phyloP scores from a whole-genome alignment of 2,888 invertebrate genomes.

The Drosophila tripunctata region DNA sequence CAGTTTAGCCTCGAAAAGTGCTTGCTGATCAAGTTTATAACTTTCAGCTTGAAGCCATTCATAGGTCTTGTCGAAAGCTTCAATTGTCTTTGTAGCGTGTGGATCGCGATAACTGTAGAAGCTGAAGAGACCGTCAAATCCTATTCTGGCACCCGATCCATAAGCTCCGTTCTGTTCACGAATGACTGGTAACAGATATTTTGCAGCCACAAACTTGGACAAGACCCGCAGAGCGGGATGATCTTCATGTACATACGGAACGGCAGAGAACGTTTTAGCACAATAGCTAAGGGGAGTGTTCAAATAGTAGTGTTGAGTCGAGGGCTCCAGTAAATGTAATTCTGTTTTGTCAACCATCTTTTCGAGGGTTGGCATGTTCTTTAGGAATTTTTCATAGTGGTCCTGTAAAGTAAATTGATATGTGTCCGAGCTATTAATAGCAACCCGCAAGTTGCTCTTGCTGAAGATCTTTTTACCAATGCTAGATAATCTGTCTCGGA shows the following conservation, averaged over 20 bases:
- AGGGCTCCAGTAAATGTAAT: constrained; percentile 85
- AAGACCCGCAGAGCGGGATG: constrained; percentile 90
- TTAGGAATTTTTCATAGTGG: constrained; percentile 82
- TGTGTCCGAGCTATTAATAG: constrained; percentile 87
- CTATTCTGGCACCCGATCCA: constrained; percentile 92
- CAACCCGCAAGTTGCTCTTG: constrained; percentile 88
- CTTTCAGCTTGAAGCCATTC: constrained; percentile 90
- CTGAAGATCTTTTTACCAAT: constrained; percentile 88
- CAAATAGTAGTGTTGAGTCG: constrained; percentile 90
- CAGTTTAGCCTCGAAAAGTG: constrained; percentile 94
- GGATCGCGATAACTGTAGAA: constrained; percentile 97
- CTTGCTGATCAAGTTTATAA: constrained; percentile 87
- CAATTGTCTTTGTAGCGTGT: constrained; percentile 90
- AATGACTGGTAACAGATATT: constrained; percentile 92
- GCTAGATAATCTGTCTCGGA: constrained; percentile 87
- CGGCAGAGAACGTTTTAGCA: constrained; percentile 91
- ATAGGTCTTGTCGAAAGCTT: constrained; percentile 90
- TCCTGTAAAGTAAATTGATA: constrained; percentile 80
- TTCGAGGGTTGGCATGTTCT: constrained; percentile 60
- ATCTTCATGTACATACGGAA: constrained; percentile 91
- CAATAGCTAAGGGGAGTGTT: constrained; percentile 95
- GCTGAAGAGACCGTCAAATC: constrained; percentile 90
- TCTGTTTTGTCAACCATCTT: constrained; percentile 37
- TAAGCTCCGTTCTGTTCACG: constrained; percentile 97
- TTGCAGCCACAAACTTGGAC: constrained; percentile 90